Percentiles rank a stretch among this genome's conserved stretches.
These are phyloP conservation scores for Oreotrochilus melanogaster DNA, from an alignment of 2,113 vertebrate genomes.

Conservation along the genomic window DNA sequence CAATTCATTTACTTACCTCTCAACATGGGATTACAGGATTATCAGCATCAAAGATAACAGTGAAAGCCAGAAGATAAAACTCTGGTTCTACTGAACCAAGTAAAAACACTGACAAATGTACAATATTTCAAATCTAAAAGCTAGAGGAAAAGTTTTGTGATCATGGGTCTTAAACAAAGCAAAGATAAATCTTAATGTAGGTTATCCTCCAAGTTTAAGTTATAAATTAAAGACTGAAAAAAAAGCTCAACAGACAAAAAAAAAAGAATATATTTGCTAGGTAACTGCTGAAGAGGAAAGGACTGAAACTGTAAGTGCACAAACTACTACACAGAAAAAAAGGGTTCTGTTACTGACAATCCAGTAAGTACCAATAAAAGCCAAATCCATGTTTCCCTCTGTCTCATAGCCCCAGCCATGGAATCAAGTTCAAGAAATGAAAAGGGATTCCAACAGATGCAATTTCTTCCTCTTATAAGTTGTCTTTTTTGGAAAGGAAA, in stretches of 20 bases:
- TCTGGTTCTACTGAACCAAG: background rate
- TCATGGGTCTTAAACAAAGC: background rate
- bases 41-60: constrained; percentile 45
- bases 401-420: background rate
- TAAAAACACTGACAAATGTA: background rate
- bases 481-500: background rate
- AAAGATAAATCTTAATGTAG: background rate
- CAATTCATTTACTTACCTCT: constrained; percentile 53
- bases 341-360: background rate
- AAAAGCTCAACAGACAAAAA: background rate
- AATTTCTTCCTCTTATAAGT: background rate
- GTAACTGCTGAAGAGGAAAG: background rate
- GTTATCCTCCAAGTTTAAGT: background rate
- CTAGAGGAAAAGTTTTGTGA: background rate
- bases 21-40: constrained; percentile 59
- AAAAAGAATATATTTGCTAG: background rate
- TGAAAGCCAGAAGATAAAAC: background rate
- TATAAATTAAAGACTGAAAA: background rate
- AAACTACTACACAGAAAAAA: background rate
- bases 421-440: background rate
- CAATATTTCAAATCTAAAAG: background rate
- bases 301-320: background rate
- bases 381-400: background rate
- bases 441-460: background rate
- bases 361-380: background rate